phyloP scores from a whole-genome alignment of 1,140 invertebrate species.

The Drosophila repleta region DNA sequence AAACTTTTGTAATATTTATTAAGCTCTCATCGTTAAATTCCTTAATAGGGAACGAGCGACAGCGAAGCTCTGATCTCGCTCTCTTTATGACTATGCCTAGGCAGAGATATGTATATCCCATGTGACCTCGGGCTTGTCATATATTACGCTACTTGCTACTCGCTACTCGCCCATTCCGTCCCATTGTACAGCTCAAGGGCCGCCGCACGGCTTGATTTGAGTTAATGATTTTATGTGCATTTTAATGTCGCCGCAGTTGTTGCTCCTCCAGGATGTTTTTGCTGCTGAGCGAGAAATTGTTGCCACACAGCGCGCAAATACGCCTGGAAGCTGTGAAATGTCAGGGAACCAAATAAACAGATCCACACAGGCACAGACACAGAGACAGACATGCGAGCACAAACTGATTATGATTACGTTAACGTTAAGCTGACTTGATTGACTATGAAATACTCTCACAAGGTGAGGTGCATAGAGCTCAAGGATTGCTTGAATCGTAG shows the following conservation, averaged over 20 bases:
- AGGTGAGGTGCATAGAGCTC: too few species aligned
- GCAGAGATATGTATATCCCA: too few species aligned
- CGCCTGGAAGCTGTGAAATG: slow-evolving; percentile 43
- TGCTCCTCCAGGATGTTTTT: slow-evolving; percentile 13
- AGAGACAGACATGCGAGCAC: slow-evolving; percentile 9
- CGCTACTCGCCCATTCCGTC: too few species aligned
- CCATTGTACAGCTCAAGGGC: slow-evolving; percentile 6
- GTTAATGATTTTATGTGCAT: slow-evolving; percentile 47
- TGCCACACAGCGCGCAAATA: slow-evolving; percentile 17
- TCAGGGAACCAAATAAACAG: slow-evolving; percentile 16
- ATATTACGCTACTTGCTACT: too few species aligned
- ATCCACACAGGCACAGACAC: slow-evolving; percentile 7
- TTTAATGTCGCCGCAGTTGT: slow-evolving; percentile 34
- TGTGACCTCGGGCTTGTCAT: too few species aligned
- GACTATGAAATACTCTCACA: neutral
- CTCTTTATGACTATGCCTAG: too few species aligned
- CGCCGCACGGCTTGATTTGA: slow-evolving; percentile 28
- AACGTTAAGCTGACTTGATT: neutral
- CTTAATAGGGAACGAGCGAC: too few species aligned
- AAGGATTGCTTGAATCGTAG: too few species aligned
- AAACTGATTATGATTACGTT: slow-evolving; percentile 12
- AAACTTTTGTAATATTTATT: neutral
- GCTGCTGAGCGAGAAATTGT: slow-evolving; percentile 13
- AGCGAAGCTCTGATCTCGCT: neutral
- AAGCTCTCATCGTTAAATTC: too few species aligned